Conservation (phyloP, 2,113 vertebrate species). For the Thryonomys swinderianus region DNA sequence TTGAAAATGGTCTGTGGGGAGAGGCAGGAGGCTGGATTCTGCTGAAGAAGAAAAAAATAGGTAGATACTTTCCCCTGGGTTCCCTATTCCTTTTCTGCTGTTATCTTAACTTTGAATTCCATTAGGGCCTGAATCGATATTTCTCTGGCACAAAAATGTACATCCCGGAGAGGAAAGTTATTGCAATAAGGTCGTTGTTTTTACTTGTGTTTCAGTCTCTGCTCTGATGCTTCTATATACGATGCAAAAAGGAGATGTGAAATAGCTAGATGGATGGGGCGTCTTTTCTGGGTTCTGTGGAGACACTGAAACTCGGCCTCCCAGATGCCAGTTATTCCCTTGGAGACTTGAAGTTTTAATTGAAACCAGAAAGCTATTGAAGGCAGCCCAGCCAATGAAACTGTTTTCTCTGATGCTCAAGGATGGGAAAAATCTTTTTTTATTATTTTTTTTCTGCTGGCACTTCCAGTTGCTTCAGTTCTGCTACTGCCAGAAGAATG, state of each 20-base stretch:
- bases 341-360: conserved; percentile 87
- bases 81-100: conserved; percentile 44
- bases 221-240: conserved; percentile 23
- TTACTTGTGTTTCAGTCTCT: conserved; percentile 64
- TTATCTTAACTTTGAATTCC: conserved; percentile 67
- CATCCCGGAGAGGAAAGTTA: neutral
- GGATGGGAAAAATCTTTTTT: conserved; percentile 85
- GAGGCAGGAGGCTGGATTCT: neutral
- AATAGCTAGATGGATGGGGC: conserved; percentile 68
- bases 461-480: conserved; percentile 86
- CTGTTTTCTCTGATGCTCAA: conserved; percentile 85
- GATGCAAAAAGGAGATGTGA: conserved; percentile 39
- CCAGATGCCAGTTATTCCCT: conserved; percentile 78
- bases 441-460: conserved; percentile 83
- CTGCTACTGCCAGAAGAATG: conserved; percentile 81
- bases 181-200: conserved; percentile 54
- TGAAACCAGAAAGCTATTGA: conserved; percentile 89
- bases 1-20: conserved; percentile 9
- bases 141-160: conserved; percentile 47
- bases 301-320: conserved; percentile 72
- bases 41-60: conserved; percentile 57
- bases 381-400: conserved; percentile 85
- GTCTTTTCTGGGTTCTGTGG: conserved; percentile 75
- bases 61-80: neutral
- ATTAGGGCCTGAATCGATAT: conserved; percentile 28